Percentiles rank a stretch among this genome's conserved stretches.
Evolutionary conservation across 2,888 invertebrate genomes (phyloP).

Genomic region (Cosmia pyralina): DNA sequence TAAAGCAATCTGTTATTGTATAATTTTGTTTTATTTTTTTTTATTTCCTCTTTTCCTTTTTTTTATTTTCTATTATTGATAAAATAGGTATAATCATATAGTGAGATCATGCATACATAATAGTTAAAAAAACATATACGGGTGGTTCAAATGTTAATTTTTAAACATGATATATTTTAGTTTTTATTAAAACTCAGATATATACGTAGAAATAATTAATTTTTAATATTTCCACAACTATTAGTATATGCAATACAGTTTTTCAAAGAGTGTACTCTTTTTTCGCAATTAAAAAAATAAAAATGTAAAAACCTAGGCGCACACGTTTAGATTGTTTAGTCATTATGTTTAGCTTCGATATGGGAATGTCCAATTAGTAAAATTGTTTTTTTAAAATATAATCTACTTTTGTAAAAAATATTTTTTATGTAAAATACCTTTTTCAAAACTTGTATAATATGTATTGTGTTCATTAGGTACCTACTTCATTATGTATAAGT

Average conservation of each 20-base stretch:
- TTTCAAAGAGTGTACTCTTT: constrained; percentile 65
- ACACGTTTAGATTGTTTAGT: constrained; percentile 70
- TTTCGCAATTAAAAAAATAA: constrained; percentile 61
- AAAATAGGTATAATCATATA: constrained; percentile 78
- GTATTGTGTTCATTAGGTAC: neutral
- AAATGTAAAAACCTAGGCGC: constrained; percentile 70
- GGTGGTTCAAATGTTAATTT: constrained; percentile 82
- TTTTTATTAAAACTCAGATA: constrained; percentile 67
- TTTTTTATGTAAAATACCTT: neutral
- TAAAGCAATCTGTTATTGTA: constrained; percentile 91
- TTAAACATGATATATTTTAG: constrained; percentile 64
- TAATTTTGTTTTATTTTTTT: constrained; percentile 87
- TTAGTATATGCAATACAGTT: constrained; percentile 68
- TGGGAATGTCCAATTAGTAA: constrained; percentile 66
- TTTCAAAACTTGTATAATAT: neutral
- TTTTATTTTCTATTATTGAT: constrained; percentile 61
- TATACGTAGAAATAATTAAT: constrained; percentile 69
- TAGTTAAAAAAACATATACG: constrained; percentile 81
- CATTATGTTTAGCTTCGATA: constrained; percentile 63
- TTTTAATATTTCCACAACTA: constrained; percentile 67
- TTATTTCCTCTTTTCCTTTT: constrained; percentile 70
- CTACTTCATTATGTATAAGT: neutral
- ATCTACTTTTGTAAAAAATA: neutral
- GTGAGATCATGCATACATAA: constrained; percentile 82
- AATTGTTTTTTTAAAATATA: constrained; percentile 14